A percentile compares a stretch with the other conserved stretches of the same genome.
Conservation (phyloP, 2,888 invertebrate species). For the Spodoptera picta region DNA sequence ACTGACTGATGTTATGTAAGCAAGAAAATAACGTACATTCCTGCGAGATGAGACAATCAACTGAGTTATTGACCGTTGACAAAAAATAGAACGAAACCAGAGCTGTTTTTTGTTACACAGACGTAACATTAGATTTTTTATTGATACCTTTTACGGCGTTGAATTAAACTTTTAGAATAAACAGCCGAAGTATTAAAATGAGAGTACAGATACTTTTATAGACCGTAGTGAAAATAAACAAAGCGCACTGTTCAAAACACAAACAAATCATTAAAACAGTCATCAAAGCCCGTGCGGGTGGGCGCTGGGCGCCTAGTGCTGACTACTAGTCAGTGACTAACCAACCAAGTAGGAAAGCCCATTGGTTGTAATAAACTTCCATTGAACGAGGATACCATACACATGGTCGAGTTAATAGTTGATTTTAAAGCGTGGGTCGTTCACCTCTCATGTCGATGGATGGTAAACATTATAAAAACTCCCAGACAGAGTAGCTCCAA, state of each 20-base stretch:
- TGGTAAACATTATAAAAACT: conserved; percentile 57
- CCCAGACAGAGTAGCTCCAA: conserved; percentile 29
- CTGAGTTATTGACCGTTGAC: conserved; percentile 30
- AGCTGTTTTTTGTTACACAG: conserved; percentile 55
- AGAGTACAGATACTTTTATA: conserved; percentile 28
- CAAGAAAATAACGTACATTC: conserved; percentile 43
- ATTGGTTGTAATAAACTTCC: conserved; percentile 50
- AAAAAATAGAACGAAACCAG: conserved; percentile 60
- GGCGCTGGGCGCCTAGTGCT: conserved; percentile 67
- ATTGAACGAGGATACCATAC: conserved; percentile 59
- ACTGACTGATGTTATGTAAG: conserved; percentile 34
- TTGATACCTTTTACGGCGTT: conserved; percentile 22
- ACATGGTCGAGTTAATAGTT: conserved; percentile 65
- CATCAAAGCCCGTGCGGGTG: conserved; percentile 68
- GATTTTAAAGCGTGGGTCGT: conserved; percentile 69
- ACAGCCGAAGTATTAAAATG: conserved; percentile 36
- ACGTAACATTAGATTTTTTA: conserved; percentile 52
- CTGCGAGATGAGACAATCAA: conserved; percentile 40
- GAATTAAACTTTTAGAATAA: conserved; percentile 42
- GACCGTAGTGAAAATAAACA: conserved; percentile 47
- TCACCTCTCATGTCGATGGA: conserved; percentile 67
- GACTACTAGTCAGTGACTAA: conserved; percentile 46
- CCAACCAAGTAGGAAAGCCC: conserved; percentile 62
- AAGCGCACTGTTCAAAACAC: conserved; percentile 54
- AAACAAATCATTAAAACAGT: conserved; percentile 67